These are phyloP conservation scores for Apis dorsata DNA, from an alignment of 1,140 invertebrate species.

Conservation along the genomic window DNA sequence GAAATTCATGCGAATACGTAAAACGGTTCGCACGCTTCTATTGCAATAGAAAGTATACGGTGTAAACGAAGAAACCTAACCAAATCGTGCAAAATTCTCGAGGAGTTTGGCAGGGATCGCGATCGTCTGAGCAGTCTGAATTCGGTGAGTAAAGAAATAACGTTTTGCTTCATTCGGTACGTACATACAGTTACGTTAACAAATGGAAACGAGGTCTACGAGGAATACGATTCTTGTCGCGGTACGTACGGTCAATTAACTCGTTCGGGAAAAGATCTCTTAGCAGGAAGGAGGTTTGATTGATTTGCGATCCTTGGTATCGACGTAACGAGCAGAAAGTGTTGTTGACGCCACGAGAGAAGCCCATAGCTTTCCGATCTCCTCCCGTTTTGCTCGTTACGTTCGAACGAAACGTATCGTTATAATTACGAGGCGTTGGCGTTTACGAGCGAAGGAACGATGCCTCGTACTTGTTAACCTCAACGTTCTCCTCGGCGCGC, in stretches of 20 bases:
- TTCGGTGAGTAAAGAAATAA: conserved; percentile 19
- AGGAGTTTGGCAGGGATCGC: background rate
- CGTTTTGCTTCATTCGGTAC: too few relatives aligned
- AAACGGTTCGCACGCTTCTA: background rate
- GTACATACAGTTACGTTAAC: background rate
- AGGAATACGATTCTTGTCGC: background rate
- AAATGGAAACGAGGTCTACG: background rate
- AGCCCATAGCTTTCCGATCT: conserved; percentile 25
- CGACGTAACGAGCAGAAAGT: conserved; percentile 46
- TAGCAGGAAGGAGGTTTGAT: conserved; percentile 28
- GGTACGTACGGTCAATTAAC: conserved; percentile 14
- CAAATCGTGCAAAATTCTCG: background rate
- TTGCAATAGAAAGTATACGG: background rate
- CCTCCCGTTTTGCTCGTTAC: conserved; percentile 59
- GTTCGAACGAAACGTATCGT: conserved; percentile 69
- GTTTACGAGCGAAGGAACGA: conserved; percentile 72
- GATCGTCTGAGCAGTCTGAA: background rate
- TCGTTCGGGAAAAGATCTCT: background rate
- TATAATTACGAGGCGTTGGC: conserved; percentile 78
- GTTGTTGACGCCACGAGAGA: background rate
- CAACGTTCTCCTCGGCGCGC: conserved; percentile 35
- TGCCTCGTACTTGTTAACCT: conserved; percentile 51
- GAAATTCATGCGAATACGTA: background rate
- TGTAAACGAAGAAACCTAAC: background rate
- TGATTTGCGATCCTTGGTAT: conserved; percentile 55